Evolutionary conservation across 2,797 vertebrate genomes (phyloP), one percentile per base, ranked within the genome.

Genomic region (Muraenolepis orangiensis): DNA sequence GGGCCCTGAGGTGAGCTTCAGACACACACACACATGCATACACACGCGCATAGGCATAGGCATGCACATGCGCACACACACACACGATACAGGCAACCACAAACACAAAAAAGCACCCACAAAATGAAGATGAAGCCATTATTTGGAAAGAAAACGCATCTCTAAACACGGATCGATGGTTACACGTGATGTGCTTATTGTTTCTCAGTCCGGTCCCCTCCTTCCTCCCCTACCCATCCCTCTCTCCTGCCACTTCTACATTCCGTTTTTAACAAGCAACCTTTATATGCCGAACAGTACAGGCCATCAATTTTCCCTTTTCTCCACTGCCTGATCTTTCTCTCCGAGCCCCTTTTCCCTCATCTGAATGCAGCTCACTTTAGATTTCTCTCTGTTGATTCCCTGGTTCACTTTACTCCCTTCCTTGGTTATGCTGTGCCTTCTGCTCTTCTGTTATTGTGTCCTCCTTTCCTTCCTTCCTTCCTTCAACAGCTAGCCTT

Each of bases 1-100:
- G 83, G 93, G 94, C 86, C 93, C 94, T 82, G 98, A 98, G 94
- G 96, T 99, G 94, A 97, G 96, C 94, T 61, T 69, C 80, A 79
- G 79, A 84, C 82, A 82, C 61, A 76, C 29, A 23, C 40, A 74
- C 36, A 14, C 72, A 72, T 30, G 23, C 67, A 1, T 32, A 14
- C 29, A 36, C 69, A 71, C 67, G 51, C 51, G 51, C 2, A 76
- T 74, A 78, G 38, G 51, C 51, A 73, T 40, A 66, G 46, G 72
- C 69, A 76, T 73, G 69, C 74, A 74, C 61, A 70, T 57, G 64
- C 73, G 40, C 14, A 29, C 77, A 67, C 51, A 64, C 46, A 38
- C 18, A 38, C 7, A 30, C 34, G 14, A 61, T n/a, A 26, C n/a
- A 66, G 13, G 28, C 72, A 64, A 4, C 32, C 4, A 51, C 51